Evolutionary conservation across 2,113 vertebrate genomes (phyloP), one percentile per base, ranked within the genome.

Genomic region (Phylloscopus trochilus): DNA sequence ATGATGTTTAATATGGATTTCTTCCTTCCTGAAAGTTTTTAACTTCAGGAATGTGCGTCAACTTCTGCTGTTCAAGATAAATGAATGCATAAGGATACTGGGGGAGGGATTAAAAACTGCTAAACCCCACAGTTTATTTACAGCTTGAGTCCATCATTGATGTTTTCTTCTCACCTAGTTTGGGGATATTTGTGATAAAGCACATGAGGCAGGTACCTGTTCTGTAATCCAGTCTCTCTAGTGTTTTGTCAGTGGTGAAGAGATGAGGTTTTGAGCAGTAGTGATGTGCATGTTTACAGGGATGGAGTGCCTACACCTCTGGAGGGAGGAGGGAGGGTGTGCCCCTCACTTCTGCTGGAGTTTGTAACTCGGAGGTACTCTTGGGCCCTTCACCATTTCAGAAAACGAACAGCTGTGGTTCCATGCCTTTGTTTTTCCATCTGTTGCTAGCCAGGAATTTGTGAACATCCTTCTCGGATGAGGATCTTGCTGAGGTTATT

Each of bases 401-500:
- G 90, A 95, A 83, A 12, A 80, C 85, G 41, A 92, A 30, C 96
- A 97, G 94, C 92, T 96, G 95, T 96, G 76, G 76, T 92, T 96
- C 92, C 69, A 74, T 93, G 92, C 79, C 58, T 96, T 95, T 95
- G 67, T 72, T 96, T 96, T 95, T 91, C 94, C 93, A 90, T 96
- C 79, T 68, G 22, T 93, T 88, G 60, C 88, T 94, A 89, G 94
- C 90, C 93, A 96, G 95, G 93, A 95, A 95, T 96, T 94, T 90
- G 72, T 96, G 95, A 96, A 74, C 92, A 88, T 95, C 92, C 84
- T 95, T 91, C 93, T 96, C 63, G 5, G 75, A 90, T 86, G 79
- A 90, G 68, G 87, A 95, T 94, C 72, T 97, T 74, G 70, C 91
- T 94, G 93, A 95, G 82, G 72, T 93, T 95, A 94, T 96, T 92